Conservation (phyloP, 2,888 invertebrate genomes). For the Cacoxenus indagator region DNA sequence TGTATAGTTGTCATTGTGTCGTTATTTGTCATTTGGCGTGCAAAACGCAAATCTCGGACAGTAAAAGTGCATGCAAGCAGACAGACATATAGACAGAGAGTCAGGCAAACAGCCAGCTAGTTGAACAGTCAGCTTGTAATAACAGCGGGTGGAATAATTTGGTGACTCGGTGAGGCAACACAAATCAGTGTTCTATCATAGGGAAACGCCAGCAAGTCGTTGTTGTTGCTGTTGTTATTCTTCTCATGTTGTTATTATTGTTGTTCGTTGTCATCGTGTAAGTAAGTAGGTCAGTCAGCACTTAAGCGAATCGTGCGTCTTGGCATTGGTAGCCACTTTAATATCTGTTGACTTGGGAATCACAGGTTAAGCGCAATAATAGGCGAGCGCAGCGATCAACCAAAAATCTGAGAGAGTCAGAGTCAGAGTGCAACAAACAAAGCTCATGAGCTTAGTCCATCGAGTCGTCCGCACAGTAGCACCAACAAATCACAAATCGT, state of each 20-base stretch:
- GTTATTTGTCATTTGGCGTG: conserved; percentile 52
- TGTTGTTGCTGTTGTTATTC: neutral
- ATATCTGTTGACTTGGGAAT: conserved; percentile 31
- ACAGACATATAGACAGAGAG: neutral
- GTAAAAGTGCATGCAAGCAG: conserved; percentile 1
- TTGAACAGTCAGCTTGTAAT: too few relatives aligned
- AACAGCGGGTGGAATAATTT: neutral
- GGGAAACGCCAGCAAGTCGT: neutral
- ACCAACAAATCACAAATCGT: conserved; percentile 63
- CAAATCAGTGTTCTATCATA: conserved; percentile 4
- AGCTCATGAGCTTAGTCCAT: neutral
- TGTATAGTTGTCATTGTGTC: conserved; percentile 52
- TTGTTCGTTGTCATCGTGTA: too few relatives aligned
- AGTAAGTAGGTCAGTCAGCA: conserved; percentile 59
- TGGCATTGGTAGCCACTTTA: conserved; percentile 59
- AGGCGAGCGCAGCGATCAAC: conserved; percentile 37
- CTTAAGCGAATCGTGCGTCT: conserved; percentile 60
- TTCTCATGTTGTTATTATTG: conserved; percentile 3
- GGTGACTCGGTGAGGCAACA: neutral
- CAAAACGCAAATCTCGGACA: conserved; percentile 56
- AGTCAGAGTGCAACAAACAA: conserved; percentile 29
- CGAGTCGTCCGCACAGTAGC: conserved; percentile 45
- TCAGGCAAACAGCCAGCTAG: neutral
- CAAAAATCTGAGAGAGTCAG: conserved; percentile 14
- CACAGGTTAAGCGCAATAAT: conserved; percentile 43